Evolutionary conservation across 2,888 invertebrate species (phyloP).

Genomic region (Drosophila prolongata): DNA sequence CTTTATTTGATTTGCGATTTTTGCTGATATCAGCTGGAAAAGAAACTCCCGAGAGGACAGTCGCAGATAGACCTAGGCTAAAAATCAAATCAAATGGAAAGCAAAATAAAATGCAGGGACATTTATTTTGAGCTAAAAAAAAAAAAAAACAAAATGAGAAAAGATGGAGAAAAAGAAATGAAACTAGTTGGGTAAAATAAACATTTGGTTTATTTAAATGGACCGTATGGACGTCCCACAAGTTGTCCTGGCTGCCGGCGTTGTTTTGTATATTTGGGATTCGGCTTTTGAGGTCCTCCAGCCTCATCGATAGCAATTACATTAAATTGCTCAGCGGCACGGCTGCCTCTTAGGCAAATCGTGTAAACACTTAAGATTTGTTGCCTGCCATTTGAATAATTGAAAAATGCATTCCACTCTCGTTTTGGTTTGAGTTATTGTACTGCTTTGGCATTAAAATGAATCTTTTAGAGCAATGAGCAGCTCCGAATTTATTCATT

Average conservation of each 20-base stretch:
- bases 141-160: slow-evolving; percentile 40
- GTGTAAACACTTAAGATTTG: slow-evolving; percentile 68
- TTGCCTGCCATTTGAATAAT: slow-evolving; percentile 73
- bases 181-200: slow-evolving; percentile 44
- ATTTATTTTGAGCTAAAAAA: slow-evolving; percentile 53
- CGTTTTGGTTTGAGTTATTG: slow-evolving; percentile 8
- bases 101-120: slow-evolving; percentile 66
- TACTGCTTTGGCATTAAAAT: slow-evolving; percentile 8
- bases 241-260: slow-evolving; percentile 15
- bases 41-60: slow-evolving; percentile 29
- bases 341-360: slow-evolving; percentile 51
- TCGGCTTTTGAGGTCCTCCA: slow-evolving; percentile 42
- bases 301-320: slow-evolving; percentile 60
- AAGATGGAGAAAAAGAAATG: slow-evolving; percentile 28
- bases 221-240: slow-evolving; percentile 54
- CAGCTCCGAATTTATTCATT: slow-evolving; percentile 5
- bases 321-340: slow-evolving; percentile 56
- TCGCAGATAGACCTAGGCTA: slow-evolving; percentile 45
- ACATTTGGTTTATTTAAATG: slow-evolving; percentile 53
- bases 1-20: slow-evolving; percentile 79
- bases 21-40: slow-evolving; percentile 66
- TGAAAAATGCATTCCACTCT: slow-evolving; percentile 59
- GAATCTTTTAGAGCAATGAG: slow-evolving; percentile 7
- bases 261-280: slow-evolving; percentile 8
- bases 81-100: slow-evolving; percentile 71